Percentiles rank a stretch among this genome's conserved stretches.
Evolutionary conservation across 2,113 vertebrate species (phyloP).

Genomic region (Orycteropus afer): DNA sequence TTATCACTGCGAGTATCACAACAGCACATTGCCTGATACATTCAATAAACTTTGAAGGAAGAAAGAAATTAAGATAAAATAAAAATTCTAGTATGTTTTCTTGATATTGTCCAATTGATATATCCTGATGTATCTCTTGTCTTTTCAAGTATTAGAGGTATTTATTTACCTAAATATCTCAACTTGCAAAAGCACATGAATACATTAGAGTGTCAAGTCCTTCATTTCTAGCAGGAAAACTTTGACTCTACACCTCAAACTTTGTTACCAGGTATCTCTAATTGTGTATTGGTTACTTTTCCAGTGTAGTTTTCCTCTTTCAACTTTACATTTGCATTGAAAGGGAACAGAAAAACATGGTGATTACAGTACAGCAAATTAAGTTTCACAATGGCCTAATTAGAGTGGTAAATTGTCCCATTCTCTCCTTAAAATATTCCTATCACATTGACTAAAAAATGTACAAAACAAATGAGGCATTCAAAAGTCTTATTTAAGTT

Average conservation of each 20-base stretch:
- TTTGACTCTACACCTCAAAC: neutral
- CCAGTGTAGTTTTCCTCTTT: conserved; percentile 18
- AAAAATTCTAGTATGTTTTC: neutral
- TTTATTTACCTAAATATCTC: neutral
- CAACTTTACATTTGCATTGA: conserved; percentile 56
- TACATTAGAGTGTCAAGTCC: neutral
- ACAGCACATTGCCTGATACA: neutral
- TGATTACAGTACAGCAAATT: conserved; percentile 65
- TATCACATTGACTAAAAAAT: conserved; percentile 25
- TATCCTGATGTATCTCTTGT: neutral
- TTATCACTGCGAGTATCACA: neutral
- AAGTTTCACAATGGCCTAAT: conserved; percentile 61
- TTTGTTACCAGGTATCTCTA: conserved; percentile 51
- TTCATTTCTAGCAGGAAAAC: neutral
- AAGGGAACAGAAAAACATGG: conserved; percentile 43
- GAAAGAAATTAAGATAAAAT: neutral
- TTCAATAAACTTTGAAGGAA: neutral
- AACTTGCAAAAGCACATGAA: neutral
- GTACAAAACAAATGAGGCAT: conserved; percentile 15
- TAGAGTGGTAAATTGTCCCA: conserved; percentile 63
- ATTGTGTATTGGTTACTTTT: conserved; percentile 6
- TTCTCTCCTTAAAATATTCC: conserved; percentile 61
- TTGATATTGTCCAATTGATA: neutral
- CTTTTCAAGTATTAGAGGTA: neutral
- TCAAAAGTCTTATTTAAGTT: conserved; percentile 41